Percentiles rank a stretch among this genome's conserved stretches.
Conservation (phyloP, 2,113 vertebrate genomes). For the Okapia johnstoni region DNA sequence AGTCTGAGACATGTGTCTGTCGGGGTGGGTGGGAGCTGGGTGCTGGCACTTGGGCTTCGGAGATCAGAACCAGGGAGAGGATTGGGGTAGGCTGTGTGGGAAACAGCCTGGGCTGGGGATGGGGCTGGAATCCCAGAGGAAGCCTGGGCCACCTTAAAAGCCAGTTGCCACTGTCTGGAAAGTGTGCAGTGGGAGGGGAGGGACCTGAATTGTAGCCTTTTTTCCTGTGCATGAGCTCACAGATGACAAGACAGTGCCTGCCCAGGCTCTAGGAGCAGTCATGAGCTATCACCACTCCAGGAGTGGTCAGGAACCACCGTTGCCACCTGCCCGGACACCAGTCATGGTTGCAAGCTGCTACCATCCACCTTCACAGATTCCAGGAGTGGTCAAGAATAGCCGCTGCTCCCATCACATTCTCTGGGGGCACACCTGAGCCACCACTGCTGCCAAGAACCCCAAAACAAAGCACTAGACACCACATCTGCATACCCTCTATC, state of each 20-base stretch:
- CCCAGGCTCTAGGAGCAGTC: neutral
- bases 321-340: neutral
- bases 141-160: neutral
- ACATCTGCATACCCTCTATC: neutral
- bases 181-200: neutral
- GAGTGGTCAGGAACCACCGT: neutral
- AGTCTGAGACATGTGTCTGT: too few relatives aligned
- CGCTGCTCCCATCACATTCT: neutral
- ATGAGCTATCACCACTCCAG: neutral
- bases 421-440: neutral
- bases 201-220: neutral
- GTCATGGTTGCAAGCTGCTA: neutral
- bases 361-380: neutral
- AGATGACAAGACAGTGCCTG: neutral
- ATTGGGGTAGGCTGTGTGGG: neutral
- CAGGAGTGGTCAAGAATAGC: neutral
- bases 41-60: neutral
- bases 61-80: neutral
- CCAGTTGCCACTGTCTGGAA: neutral
- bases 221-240: neutral
- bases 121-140: neutral
- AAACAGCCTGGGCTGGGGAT: neutral
- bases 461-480: neutral
- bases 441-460: neutral
- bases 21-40: too few relatives aligned